These are phyloP conservation scores for Poeciliopsis retropinna DNA, from an alignment of 2,113 vertebrate genomes.

Conservation along the genomic window DNA sequence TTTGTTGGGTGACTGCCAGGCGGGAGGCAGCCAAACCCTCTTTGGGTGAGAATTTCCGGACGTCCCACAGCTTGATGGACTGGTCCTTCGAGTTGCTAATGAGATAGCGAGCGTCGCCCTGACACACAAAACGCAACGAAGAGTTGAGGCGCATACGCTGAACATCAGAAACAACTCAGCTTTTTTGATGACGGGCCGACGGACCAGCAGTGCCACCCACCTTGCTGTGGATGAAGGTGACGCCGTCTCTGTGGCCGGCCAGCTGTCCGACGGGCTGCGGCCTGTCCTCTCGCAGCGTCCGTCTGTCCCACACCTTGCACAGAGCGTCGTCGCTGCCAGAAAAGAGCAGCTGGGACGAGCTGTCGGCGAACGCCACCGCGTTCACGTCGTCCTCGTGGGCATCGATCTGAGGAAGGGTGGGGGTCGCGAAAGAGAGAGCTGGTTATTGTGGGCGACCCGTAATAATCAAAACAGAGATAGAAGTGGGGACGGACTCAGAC, in stretches of 20 bases:
- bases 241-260: constrained; percentile 90
- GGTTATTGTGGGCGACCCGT: background rate
- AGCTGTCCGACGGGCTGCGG: constrained; percentile 91
- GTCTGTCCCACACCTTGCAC: constrained; percentile 93
- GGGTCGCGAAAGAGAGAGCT: background rate
- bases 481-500: background rate
- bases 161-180: background rate
- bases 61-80: constrained; percentile 94
- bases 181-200: constrained; percentile 13
- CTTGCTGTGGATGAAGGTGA: constrained; percentile 96
- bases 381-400: constrained; percentile 94
- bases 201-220: constrained; percentile 61
- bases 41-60: constrained; percentile 88
- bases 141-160: background rate
- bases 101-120: constrained; percentile 92
- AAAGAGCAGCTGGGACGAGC: constrained; percentile 90
- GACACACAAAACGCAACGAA: background rate
- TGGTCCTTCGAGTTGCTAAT: constrained; percentile 96
- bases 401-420: constrained; percentile 79
- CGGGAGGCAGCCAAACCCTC: constrained; percentile 90
- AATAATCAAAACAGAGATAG: constrained; percentile 5
- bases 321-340: constrained; percentile 92
- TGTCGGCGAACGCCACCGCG: constrained; percentile 89
- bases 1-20: constrained; percentile 90
- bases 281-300: constrained; percentile 88